Conservation (phyloP, 1,140 invertebrate genomes). For the Drosophila prosaltans region DNA sequence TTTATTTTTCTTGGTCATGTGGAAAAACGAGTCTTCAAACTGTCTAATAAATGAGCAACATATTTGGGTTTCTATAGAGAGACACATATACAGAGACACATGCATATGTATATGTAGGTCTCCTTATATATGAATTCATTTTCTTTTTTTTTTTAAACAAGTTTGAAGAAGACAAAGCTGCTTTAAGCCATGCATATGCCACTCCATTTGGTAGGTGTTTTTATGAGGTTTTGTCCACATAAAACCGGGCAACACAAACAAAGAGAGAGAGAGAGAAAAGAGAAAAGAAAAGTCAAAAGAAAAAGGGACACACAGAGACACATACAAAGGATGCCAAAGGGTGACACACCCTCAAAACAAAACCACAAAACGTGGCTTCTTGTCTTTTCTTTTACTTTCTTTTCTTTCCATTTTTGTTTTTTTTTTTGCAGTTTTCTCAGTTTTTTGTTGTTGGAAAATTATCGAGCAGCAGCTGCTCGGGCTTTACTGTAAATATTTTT, state of each 20-base stretch:
- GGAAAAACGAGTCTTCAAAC: slow-evolving; percentile 11
- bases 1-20: not conserved
- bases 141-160: not conserved
- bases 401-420: not conserved
- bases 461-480: slow-evolving; percentile 59
- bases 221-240: slow-evolving; percentile 56
- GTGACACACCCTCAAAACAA: slow-evolving; percentile 65
- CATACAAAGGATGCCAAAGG: slow-evolving; percentile 38
- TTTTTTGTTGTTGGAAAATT: slow-evolving; percentile 35
- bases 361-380: slow-evolving; percentile 38
- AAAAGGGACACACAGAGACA: slow-evolving; percentile 25
- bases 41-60: slow-evolving; percentile 12
- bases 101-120: not conserved
- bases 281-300: slow-evolving; percentile 43
- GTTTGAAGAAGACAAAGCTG: slow-evolving; percentile 26
- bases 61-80: not conserved
- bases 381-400: not conserved
- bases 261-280: slow-evolving; percentile 8
- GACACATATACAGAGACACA: not conserved
- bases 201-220: slow-evolving; percentile 55
- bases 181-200: slow-evolving; percentile 37
- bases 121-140: not conserved
- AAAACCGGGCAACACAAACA: slow-evolving; percentile 37
- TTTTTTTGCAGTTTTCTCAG: not conserved
- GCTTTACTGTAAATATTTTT: slow-evolving; percentile 58